Evolutionary conservation across 2,113 vertebrate genomes (phyloP).

Genomic region (Microcebus ravelobensis): DNA sequence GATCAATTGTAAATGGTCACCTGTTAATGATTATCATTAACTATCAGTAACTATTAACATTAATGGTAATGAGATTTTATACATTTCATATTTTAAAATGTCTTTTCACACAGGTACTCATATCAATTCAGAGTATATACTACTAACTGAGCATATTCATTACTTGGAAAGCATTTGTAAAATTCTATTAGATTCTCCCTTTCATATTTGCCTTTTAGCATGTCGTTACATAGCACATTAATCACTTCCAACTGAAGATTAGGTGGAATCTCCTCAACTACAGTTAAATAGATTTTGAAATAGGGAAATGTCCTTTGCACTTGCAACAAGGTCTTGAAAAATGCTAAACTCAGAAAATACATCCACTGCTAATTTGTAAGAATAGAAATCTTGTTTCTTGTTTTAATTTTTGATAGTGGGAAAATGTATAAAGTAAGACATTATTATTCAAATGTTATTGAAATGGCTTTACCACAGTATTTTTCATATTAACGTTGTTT

Average conservation of each 20-base stretch:
- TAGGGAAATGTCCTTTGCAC: neutral
- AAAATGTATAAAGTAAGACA: neutral
- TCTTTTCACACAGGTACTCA: neutral
- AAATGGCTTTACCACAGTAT: neutral
- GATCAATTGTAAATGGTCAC: conserved; percentile 5
- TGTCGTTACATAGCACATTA: neutral
- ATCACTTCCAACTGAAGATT: conserved; percentile 6
- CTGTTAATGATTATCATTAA: neutral
- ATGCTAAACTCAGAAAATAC: conserved; percentile 4
- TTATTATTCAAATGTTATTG: neutral
- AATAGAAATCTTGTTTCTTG: neutral
- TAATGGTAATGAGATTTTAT: conserved; percentile 18
- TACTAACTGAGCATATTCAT: neutral
- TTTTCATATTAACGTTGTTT: neutral
- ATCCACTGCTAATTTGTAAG: neutral
- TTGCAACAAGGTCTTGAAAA: neutral
- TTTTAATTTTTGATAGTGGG: neutral
- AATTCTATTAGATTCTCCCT: neutral
- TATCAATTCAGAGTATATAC: neutral
- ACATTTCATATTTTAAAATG: conserved; percentile 17
- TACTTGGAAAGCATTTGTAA: conserved; percentile 17
- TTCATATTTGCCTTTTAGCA: neutral
- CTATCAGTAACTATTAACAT: neutral
- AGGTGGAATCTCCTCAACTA: neutral
- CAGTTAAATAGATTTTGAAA: conserved; percentile 17